Base-by-base conservation (phyloP, 2,797 vertebrate genomes). In the Hydrolagus colliei region DNA sequence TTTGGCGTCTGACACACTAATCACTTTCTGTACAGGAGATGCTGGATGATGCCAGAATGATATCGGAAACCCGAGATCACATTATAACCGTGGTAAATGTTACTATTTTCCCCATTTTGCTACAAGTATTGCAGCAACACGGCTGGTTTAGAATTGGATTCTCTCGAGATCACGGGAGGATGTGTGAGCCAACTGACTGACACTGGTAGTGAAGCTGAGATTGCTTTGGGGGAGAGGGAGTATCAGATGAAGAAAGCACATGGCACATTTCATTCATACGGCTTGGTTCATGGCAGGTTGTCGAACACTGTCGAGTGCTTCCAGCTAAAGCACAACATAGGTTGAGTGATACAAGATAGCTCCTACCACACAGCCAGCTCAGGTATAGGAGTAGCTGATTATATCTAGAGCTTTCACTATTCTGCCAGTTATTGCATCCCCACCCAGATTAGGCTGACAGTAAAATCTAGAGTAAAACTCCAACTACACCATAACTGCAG, bases 81-180 rank as follows among this genome's bases (percentile, higher is more conserved):
- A n/a, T 79, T 22, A 63, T 79, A 79, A 79, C 76, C 22, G n/a
- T 79, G 76, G 76, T 79, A 79, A 79, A 27, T 79, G n/a, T 12
- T 1, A n/a, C 59, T n/a, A 79, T 79, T 61, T 63, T 79, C 14
- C 41, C 76, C n/a, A 61, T n/a, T n/a, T n/a, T n/a, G n/a, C n/a
- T 14, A 77, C 10, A n/a, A 52, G 41, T 52, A 52, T 52, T 52
- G 41, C 41, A 52, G 41, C 6, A 52, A 52, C 2, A 52, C 6
- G 41, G 41, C 41, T 52, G 41, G 2, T 52, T 52, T 52, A 52
- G 41, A 52, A 52, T 52, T 27, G 27, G 27, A 27, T 27, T 27
- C 41, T 52, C 41, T 52, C 6, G 41, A 3, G 41, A 52, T 52
- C 6, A 52, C 6, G 6, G 41, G 41, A 52, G 41, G 41, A 6